Evolutionary conservation across 2,888 invertebrate species (phyloP).

Genomic region (Aporophyla lueneburgensis): DNA sequence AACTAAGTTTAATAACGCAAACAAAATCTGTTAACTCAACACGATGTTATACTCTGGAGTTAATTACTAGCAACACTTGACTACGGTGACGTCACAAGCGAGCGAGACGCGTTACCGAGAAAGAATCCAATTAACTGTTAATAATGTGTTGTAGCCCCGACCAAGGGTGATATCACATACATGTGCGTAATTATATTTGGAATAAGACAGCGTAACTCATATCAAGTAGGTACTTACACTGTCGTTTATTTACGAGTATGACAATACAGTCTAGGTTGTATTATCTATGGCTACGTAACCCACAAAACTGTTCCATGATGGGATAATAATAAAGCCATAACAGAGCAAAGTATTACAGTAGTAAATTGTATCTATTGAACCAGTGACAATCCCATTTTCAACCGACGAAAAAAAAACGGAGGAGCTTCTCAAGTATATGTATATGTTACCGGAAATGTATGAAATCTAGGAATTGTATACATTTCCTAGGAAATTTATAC

Average conservation of each 20-base stretch:
- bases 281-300: neutral
- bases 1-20: neutral
- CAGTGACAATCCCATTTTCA: too few relatives aligned
- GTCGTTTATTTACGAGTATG: neutral
- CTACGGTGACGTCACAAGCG: too few relatives aligned
- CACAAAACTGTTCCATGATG: neutral
- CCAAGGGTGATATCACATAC: neutral
- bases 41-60: neutral
- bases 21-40: neutral
- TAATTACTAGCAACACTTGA: neutral
- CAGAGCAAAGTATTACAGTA: slow-evolving; percentile 6
- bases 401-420: too few relatives aligned
- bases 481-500: too few relatives aligned
- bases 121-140: neutral
- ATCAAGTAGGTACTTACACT: neutral
- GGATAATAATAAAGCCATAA: slow-evolving; percentile 18
- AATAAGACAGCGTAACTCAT: neutral
- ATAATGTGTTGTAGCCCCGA: neutral
- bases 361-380: too few relatives aligned
- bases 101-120: neutral
- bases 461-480: too few relatives aligned
- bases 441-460: too few relatives aligned
- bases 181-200: neutral
- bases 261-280: neutral
- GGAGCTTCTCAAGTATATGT: too few relatives aligned